A percentile compares a stretch with the other conserved stretches of the same genome.
Conservation (phyloP, 2,113 vertebrate species). For the Stictonetta naevosa region DNA sequence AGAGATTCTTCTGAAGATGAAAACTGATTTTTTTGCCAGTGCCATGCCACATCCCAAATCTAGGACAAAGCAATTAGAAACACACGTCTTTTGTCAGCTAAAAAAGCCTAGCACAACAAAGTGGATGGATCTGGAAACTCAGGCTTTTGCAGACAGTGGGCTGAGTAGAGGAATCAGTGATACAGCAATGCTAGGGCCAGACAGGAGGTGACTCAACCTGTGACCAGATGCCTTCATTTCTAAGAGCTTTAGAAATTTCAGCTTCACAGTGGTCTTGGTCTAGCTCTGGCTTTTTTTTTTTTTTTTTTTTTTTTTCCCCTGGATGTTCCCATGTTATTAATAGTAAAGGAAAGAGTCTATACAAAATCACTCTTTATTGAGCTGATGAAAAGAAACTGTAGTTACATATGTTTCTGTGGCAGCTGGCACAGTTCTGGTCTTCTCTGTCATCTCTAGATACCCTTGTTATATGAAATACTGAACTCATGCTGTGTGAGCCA, state of each 20-base stretch:
- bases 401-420: conserved; percentile 22
- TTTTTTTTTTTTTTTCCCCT: rapidly evolving
- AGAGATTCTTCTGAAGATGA: background rate
- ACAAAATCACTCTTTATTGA: conserved; percentile 3
- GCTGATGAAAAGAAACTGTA: conserved; percentile 19
- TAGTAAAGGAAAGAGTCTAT: background rate
- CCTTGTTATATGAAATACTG: conserved; percentile 49
- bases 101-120: background rate
- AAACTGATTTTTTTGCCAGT: background rate
- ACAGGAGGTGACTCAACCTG: background rate
- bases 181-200: background rate
- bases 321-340: background rate
- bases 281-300: background rate
- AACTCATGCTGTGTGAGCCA: background rate
- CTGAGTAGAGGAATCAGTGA: background rate
- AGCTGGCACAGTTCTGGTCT: conserved; percentile 5
- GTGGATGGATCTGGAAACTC: background rate
- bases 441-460: conserved; percentile 33
- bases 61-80: conserved; percentile 17
- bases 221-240: background rate
- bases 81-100: background rate
- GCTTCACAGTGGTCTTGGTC: background rate
- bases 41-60: background rate
- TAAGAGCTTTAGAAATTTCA: background rate
- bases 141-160: background rate